These are phyloP conservation scores for Eretmochelys imbricata DNA, from an alignment of 2,113 vertebrate genomes.

Conservation along the genomic window DNA sequence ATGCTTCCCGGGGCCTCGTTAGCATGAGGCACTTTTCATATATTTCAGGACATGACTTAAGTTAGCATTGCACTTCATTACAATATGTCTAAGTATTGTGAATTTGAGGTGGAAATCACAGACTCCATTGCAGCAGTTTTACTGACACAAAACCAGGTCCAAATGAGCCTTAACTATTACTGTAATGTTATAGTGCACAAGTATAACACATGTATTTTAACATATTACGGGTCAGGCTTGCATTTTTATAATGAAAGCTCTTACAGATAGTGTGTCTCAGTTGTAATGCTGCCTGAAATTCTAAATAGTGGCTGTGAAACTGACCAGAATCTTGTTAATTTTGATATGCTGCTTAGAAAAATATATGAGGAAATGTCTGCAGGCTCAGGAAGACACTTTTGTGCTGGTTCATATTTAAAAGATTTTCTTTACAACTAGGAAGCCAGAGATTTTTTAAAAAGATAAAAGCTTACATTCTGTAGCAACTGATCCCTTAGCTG, in stretches of 20 bases:
- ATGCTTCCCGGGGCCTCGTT: constrained; percentile 30
- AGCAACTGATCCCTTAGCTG: neutral
- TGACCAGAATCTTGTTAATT: neutral
- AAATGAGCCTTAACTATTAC: neutral
- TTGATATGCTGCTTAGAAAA: neutral
- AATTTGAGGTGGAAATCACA: constrained; percentile 23
- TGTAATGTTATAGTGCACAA: neutral
- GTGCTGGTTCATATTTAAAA: neutral
- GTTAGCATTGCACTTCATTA: constrained; percentile 11
- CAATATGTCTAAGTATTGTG: neutral
- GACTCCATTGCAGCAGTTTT: neutral
- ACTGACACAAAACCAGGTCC: neutral
- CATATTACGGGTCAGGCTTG: neutral
- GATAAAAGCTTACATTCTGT: neutral
- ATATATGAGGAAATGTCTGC: neutral
- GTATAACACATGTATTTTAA: neutral
- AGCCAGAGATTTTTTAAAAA: neutral
- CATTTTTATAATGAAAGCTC: neutral
- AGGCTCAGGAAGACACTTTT: neutral
- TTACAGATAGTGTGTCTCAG: neutral
- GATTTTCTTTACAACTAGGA: neutral
- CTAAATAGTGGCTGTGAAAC: neutral
- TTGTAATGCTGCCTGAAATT: neutral
- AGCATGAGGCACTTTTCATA: neutral
- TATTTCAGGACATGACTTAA: constrained; percentile 58